phyloP scores from a whole-genome alignment of 2,113 vertebrate species.

The Choloepus hoffmanni region DNA sequence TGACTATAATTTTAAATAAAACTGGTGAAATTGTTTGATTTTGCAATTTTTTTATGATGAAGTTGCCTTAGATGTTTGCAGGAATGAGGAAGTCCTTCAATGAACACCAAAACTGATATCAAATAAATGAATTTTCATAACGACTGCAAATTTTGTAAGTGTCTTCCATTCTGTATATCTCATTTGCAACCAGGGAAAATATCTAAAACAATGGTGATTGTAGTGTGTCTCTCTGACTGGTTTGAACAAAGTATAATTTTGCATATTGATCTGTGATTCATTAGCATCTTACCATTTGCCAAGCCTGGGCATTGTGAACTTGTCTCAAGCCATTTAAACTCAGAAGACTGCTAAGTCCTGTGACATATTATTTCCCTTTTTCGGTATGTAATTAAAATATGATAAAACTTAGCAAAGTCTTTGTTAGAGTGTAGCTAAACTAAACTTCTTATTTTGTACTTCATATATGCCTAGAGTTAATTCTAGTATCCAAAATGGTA shows the following conservation, averaged over 20 bases:
- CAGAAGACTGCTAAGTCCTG: neutral
- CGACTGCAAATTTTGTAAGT: neutral
- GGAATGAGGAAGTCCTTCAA: neutral
- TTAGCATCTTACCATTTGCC: neutral
- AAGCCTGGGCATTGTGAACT: neutral
- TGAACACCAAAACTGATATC: neutral
- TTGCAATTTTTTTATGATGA: neutral
- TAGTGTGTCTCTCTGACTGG: neutral
- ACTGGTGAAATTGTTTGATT: slow-evolving; percentile 4
- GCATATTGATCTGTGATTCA: neutral
- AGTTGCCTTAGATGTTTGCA: slow-evolving; percentile 11
- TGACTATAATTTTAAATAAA: slow-evolving; percentile 60
- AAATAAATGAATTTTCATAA: neutral
- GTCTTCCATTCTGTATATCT: neutral
- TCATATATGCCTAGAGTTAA: neutral
- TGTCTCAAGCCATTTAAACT: neutral
- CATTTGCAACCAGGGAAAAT: neutral
- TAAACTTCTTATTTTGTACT: neutral
- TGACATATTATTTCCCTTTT: neutral
- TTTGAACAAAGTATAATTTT: neutral
- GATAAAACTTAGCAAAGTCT: neutral
- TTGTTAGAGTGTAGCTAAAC: neutral
- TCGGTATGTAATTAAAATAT: neutral
- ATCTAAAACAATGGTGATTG: neutral
- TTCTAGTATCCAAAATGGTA: neutral